Evolutionary conservation across 2,113 vertebrate species (phyloP).

Genomic region (Todiramphus chloris): DNA sequence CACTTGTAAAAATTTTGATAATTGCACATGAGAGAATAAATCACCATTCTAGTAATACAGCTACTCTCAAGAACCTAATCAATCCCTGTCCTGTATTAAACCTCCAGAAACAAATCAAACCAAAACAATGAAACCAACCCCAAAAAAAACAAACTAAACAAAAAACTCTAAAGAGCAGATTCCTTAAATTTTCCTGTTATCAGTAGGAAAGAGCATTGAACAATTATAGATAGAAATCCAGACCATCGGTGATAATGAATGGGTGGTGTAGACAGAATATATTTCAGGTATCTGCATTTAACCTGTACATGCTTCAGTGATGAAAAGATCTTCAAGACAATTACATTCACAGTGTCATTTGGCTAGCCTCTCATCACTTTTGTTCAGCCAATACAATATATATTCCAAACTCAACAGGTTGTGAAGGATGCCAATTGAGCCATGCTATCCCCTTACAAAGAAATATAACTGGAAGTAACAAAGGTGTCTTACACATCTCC

Average conservation of each 20-base stretch:
- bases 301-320: neutral
- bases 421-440: neutral
- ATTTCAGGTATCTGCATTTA: neutral
- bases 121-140: neutral
- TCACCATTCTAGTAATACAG: neutral
- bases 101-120: neutral
- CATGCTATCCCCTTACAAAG: neutral
- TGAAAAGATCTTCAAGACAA: neutral
- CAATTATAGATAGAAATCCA: neutral
- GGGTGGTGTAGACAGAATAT: neutral
- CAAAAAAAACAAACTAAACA: neutral
- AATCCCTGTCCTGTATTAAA: neutral
- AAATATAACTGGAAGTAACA: neutral
- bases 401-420: neutral
- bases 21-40: neutral
- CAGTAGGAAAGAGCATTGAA: neutral
- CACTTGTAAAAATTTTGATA: neutral
- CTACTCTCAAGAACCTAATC: neutral
- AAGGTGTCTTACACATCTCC: neutral
- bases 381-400: neutral
- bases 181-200: neutral
- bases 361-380: neutral
- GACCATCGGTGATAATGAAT: neutral
- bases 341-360: neutral
- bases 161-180: neutral